phyloP scores from a whole-genome alignment of 2,113 vertebrate species.

The Vulpes vulpes region DNA sequence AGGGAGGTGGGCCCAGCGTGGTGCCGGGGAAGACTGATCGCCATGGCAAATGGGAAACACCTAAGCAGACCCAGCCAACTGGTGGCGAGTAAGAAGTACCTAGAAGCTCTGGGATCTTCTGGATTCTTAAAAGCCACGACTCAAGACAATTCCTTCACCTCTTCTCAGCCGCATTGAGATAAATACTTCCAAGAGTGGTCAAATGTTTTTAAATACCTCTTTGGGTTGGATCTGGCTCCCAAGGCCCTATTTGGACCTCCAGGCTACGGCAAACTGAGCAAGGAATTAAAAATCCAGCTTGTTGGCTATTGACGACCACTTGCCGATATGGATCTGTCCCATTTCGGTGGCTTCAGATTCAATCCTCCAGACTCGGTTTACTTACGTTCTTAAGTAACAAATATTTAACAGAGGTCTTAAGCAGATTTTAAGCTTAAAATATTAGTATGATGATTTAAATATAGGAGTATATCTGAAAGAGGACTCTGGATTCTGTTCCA shows the following conservation, averaged over 20 bases:
- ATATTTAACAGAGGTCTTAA: constrained; percentile 20
- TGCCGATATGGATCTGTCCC: neutral
- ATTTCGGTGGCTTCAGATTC: neutral
- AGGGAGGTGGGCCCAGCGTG: neutral
- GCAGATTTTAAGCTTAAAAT: neutral
- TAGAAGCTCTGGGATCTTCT: neutral
- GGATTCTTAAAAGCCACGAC: neutral
- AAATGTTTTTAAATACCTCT: neutral
- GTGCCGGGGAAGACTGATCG: neutral
- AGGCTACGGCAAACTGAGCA: neutral
- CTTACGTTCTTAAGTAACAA: neutral
- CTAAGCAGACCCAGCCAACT: neutral
- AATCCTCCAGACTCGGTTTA: neutral
- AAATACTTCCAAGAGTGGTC: neutral
- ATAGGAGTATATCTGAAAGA: neutral
- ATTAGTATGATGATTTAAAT: neutral
- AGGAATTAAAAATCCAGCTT: neutral
- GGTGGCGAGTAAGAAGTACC: neutral
- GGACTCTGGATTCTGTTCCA: neutral
- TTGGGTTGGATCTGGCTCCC: neutral
- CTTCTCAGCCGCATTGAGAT: neutral
- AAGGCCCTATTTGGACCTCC: neutral
- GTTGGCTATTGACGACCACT: neutral
- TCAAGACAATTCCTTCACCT: neutral
- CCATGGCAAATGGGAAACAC: neutral